These are phyloP conservation scores for Deladenus siricidicola DNA, from an alignment of 2,888 invertebrate genomes.

Conservation along the genomic window DNA sequence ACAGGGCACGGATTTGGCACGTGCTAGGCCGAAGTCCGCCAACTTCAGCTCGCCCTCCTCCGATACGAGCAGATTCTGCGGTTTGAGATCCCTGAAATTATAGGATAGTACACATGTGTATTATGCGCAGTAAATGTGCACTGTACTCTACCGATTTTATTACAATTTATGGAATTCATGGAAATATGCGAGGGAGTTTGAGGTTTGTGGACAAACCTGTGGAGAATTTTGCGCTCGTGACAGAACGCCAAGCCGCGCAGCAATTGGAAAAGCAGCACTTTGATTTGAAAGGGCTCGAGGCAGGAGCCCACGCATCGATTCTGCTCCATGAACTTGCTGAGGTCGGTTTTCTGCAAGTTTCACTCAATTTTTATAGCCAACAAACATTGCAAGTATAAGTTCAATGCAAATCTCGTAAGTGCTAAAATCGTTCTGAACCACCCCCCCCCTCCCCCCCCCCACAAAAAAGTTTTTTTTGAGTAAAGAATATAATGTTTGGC, in stretches of 20 bases:
- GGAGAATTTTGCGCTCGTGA: constrained; percentile 87
- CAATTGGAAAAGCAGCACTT: constrained; percentile 82
- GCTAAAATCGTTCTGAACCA: too few species aligned
- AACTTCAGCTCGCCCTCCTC: constrained; percentile 91
- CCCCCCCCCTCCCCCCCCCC: too few species aligned
- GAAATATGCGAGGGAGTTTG: too few species aligned
- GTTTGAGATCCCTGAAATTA: constrained; percentile 84
- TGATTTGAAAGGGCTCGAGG: constrained; percentile 81
- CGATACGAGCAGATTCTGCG: constrained; percentile 93
- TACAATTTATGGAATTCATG: background rate
- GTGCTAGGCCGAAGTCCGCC: constrained; percentile 84
- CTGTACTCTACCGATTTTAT: background rate
- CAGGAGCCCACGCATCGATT: constrained; percentile 70
- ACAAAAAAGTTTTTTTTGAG: too few species aligned
- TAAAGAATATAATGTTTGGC: too few species aligned
- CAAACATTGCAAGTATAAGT: background rate
- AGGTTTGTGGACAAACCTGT: too few species aligned
- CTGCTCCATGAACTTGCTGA: constrained; percentile 95
- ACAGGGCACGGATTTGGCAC: constrained; percentile 96
- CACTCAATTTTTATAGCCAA: constrained; percentile 4
- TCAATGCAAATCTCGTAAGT: background rate
- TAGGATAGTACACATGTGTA: constrained; percentile 4
- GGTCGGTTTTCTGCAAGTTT: constrained; percentile 85
- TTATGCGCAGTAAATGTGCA: background rate
- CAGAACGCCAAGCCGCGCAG: constrained; percentile 90